Conservation (phyloP, 2,113 vertebrate species). For the Emydura subglobosa region DNA sequence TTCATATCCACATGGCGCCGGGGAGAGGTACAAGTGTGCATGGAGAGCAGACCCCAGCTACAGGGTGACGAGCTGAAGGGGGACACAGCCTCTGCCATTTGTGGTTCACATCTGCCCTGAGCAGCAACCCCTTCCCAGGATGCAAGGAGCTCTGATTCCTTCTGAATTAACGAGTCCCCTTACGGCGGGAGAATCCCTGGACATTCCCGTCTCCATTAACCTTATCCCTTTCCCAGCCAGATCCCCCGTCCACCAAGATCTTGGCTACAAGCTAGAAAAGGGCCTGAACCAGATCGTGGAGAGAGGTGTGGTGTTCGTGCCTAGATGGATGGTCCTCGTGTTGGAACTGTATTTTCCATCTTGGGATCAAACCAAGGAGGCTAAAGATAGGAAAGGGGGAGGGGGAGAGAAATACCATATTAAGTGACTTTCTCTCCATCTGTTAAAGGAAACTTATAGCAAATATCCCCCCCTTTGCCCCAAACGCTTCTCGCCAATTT, state of each 20-base stretch:
- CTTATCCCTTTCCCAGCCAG: neutral
- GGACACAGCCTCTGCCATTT: neutral
- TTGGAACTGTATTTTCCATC: neutral
- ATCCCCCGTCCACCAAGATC: too few relatives aligned
- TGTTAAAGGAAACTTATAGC: neutral
- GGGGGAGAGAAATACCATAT: neutral
- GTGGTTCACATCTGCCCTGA: neutral
- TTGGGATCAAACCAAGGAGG: neutral
- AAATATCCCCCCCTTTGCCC: neutral
- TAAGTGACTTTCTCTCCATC: neutral
- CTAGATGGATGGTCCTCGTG: neutral
- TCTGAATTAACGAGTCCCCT: too few relatives aligned
- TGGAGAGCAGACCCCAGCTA: neutral
- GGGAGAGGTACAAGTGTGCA: neutral
- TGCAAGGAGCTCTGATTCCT: neutral
- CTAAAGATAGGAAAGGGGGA: neutral
- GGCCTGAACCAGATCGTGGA: neutral
- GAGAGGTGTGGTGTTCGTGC: neutral
- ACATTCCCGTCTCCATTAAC: neutral
- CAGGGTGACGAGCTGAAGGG: too few relatives aligned
- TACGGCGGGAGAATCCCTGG: neutral
- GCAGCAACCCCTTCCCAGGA: neutral
- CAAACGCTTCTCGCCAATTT: neutral
- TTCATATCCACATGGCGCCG: neutral
- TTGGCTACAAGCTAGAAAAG: neutral